Percentiles rank a stretch among this genome's conserved stretches.
phyloP scores from a whole-genome alignment of 2,113 vertebrate species.

The Pyrgilauda ruficollis region DNA sequence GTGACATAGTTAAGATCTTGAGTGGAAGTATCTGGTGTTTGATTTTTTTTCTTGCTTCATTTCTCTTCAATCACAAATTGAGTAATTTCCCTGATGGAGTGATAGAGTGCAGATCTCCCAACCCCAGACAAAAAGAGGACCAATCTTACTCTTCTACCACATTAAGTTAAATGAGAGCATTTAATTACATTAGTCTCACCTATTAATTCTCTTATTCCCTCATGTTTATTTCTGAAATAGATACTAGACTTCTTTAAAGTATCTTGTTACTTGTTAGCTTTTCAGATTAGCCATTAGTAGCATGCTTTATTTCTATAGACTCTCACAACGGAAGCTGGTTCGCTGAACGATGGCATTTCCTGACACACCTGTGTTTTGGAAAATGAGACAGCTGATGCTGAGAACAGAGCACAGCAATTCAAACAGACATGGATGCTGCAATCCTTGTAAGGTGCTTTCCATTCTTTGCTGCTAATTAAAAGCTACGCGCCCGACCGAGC shows the following conservation, averaged over 20 bases:
- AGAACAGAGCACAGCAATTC: not conserved
- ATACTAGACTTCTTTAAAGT: not conserved
- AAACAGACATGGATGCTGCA: not conserved
- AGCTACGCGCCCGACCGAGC: not conserved
- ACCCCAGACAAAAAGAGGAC: not conserved
- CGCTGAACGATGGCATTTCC: not conserved
- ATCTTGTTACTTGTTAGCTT: not conserved
- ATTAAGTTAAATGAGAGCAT: not conserved
- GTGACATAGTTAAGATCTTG: not conserved
- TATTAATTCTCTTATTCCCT: not conserved
- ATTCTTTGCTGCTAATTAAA: not conserved
- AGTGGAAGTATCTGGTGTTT: not conserved
- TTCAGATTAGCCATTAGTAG: not conserved
- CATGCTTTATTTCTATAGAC: accelerated
- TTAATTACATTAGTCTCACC: not conserved
- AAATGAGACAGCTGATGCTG: not conserved
- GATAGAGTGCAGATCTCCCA: not conserved
- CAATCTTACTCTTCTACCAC: not conserved
- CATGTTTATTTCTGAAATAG: not conserved
- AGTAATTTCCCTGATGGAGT: not conserved
- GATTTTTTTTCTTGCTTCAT: not conserved
- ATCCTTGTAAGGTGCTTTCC: accelerated
- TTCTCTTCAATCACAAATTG: not conserved
- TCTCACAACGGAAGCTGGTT: not conserved
- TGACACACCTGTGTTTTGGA: not conserved